Percentiles rank a stretch among this genome's conserved stretches.
Conservation (phyloP, 2,113 vertebrate genomes). For the Azemiops feae region DNA sequence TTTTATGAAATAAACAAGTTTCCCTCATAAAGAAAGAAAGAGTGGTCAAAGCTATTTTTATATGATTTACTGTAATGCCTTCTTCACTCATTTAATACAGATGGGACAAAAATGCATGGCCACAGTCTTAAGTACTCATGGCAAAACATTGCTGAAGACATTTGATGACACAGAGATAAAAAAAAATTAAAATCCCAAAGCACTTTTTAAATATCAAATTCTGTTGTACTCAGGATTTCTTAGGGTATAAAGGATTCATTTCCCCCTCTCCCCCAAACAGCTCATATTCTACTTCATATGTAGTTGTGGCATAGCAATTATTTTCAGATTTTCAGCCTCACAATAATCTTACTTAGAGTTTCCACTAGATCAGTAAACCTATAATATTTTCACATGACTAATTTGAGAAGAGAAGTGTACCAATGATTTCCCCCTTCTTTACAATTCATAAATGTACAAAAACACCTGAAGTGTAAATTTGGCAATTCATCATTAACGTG, state of each 20-base stretch:
- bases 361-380: neutral
- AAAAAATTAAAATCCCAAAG: conserved; percentile 9
- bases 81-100: neutral
- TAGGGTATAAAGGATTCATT: conserved; percentile 1
- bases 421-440: neutral
- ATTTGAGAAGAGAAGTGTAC: no score
- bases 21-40: neutral
- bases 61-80: conserved; percentile 37
- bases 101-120: conserved; percentile 17
- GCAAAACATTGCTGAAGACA: conserved; percentile 48
- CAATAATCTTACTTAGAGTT: neutral
- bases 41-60: conserved; percentile 15
- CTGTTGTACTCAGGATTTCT: neutral
- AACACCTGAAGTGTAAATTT: neutral
- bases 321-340: neutral
- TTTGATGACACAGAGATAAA: conserved; percentile 20
- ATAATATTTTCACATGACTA: no score
- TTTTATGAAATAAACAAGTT: conserved; percentile 20
- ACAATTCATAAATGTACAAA: neutral
- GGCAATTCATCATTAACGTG: neutral
- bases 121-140: conserved; percentile 34
- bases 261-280: neutral
- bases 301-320: neutral
- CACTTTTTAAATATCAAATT: neutral
- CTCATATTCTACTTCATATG: conserved; percentile 15